Evolutionary conservation across 2,113 vertebrate genomes (phyloP).

Genomic region (Amazona vittata): DNA sequence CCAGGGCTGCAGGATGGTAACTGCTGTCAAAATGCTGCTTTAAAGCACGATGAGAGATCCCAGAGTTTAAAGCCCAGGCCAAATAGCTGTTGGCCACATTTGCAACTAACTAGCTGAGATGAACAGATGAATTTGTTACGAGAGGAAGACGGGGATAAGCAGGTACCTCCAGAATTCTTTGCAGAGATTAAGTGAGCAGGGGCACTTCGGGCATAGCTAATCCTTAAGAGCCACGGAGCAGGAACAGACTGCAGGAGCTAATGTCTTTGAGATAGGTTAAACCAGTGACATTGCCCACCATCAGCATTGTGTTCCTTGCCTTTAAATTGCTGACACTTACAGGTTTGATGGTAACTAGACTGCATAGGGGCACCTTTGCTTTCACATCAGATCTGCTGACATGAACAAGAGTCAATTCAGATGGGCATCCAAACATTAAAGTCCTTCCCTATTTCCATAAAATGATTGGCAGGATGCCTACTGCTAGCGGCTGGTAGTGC

Average conservation of each 20-base stretch:
- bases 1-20: accelerated
- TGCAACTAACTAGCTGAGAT: background rate
- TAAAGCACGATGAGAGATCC: accelerated
- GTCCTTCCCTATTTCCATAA: constrained; percentile 69
- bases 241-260: background rate
- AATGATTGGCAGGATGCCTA: constrained; percentile 66
- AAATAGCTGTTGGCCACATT: background rate
- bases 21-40: background rate
- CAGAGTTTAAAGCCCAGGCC: background rate
- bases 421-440: constrained; percentile 64
- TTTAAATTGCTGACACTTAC: constrained; percentile 63
- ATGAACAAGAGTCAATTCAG: constrained; percentile 67
- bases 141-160: background rate
- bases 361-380: constrained; percentile 75
- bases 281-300: constrained; percentile 69
- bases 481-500: background rate
- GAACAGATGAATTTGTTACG: background rate
- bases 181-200: constrained; percentile 26
- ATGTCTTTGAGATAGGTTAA: constrained; percentile 66
- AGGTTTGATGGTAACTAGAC: constrained; percentile 60
- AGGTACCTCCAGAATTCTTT: constrained; percentile 8
- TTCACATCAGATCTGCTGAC: constrained; percentile 78
- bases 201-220: background rate
- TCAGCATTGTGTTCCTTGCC: constrained; percentile 55
- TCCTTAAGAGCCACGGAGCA: constrained; percentile 40